These are phyloP conservation scores for Herpetotheres cachinnans DNA, from an alignment of 2,113 vertebrate species.

Conservation along the genomic window DNA sequence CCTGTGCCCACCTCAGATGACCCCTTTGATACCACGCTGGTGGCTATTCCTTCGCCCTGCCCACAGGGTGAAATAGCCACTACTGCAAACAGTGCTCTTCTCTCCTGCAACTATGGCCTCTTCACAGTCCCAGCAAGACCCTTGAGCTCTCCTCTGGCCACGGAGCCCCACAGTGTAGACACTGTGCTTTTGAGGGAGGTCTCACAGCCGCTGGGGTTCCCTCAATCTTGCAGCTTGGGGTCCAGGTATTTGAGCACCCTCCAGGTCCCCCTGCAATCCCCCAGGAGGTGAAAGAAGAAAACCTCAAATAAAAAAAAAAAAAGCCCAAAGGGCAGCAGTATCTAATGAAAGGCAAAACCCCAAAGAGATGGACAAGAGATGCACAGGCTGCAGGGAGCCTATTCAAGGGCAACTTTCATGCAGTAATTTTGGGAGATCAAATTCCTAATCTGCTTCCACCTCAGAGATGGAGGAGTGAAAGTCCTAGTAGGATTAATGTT, in stretches of 20 bases:
- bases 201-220: not conserved
- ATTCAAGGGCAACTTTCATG: not conserved
- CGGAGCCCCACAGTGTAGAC: not conserved
- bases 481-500: not conserved
- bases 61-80: not conserved
- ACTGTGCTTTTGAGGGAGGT: not conserved
- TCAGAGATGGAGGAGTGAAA: constrained; percentile 12
- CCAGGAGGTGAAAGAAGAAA: not conserved
- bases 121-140: not conserved
- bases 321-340: not conserved
- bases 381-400: not conserved
- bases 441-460: constrained; percentile 24
- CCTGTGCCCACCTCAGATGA: not conserved
- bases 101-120: not conserved
- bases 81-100: not conserved
- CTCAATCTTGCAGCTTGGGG: not conserved
- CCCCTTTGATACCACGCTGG: not conserved
- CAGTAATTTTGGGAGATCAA: constrained; percentile 17
- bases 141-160: not conserved
- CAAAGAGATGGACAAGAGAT: not conserved
- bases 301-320: no score
- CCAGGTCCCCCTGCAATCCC: not conserved
- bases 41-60: not conserved
- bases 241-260: not conserved
- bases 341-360: not conserved